These are phyloP conservation scores for Poeciliopsis occidentalis DNA, from an alignment of 2,113 vertebrate species.

Conservation along the genomic window DNA sequence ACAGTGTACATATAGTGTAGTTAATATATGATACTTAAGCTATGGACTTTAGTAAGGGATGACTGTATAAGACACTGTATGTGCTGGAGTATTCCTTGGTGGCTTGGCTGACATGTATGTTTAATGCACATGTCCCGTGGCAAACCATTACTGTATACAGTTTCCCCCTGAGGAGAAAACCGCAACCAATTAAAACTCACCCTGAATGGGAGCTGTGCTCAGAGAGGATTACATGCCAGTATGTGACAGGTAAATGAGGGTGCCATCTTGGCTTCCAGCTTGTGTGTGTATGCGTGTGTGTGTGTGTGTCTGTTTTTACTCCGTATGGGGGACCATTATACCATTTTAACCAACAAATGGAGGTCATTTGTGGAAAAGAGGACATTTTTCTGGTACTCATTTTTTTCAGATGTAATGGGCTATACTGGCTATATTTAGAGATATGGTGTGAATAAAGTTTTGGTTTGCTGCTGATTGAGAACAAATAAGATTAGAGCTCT, in stretches of 20 bases:
- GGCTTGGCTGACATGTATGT: conserved; percentile 31
- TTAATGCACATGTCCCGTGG: conserved; percentile 60
- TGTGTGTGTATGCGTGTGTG: not conserved
- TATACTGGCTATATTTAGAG: too few species aligned
- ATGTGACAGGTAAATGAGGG: conserved; percentile 49
- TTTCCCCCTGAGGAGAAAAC: conserved; percentile 39
- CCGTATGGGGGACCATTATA: too few species aligned
- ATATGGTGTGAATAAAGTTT: too few species aligned
- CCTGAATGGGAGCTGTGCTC: conserved; percentile 27
- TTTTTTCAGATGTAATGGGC: too few species aligned
- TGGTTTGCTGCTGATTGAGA: conserved; percentile 26
- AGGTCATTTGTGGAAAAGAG: too few species aligned
- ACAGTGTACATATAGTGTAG: conserved; percentile 10
- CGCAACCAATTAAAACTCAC: conserved; percentile 67
- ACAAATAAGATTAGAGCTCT: not conserved
- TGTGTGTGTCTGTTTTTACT: too few species aligned
- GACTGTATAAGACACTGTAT: conserved; percentile 1
- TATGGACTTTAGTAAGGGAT: conserved; percentile 8
- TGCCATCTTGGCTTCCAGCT: conserved; percentile 18
- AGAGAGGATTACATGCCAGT: conserved; percentile 13
- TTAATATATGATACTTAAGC: conserved; percentile 23
- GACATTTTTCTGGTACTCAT: too few species aligned
- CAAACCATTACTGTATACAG: conserved; percentile 52
- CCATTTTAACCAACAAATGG: too few species aligned
- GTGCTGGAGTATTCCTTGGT: conserved; percentile 20